Conservation (phyloP, 1,140 invertebrate species). For the Atta colombica region DNA sequence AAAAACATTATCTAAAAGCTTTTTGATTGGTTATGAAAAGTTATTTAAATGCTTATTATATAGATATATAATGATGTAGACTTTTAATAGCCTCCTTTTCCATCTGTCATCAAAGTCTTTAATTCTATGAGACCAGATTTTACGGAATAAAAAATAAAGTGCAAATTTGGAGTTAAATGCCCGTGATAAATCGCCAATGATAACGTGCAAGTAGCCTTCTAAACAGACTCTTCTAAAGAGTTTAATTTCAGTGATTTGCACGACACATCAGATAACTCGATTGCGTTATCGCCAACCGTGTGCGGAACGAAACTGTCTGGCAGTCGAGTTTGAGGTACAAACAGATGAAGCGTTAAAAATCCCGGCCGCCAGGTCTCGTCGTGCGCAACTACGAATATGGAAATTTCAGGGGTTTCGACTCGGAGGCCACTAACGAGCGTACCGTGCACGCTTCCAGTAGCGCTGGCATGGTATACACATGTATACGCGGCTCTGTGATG, state of each 20-base stretch:
- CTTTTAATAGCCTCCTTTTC: too few species aligned
- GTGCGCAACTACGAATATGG: constrained; percentile 46
- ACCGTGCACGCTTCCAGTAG: constrained; percentile 53
- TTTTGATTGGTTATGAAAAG: too few species aligned
- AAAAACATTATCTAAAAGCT: too few species aligned
- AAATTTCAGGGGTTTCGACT: constrained; percentile 60
- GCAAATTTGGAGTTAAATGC: constrained; percentile 5
- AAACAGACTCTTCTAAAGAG: not conserved
- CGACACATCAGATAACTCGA: constrained; percentile 54
- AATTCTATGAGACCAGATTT: not conserved
- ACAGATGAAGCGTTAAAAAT: constrained; percentile 64
- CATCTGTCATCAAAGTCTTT: too few species aligned
- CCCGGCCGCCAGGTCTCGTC: constrained; percentile 18
- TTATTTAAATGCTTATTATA: too few species aligned
- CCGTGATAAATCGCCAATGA: not conserved
- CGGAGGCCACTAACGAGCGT: constrained; percentile 52
- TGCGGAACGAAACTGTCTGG: constrained; percentile 25
- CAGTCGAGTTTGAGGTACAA: constrained; percentile 38
- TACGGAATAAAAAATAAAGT: not conserved
- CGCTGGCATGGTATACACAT: not conserved
- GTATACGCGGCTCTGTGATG: constrained; percentile 6
- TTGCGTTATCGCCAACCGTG: constrained; percentile 18
- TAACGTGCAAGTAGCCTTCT: not conserved
- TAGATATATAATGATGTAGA: too few species aligned
- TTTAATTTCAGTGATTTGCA: constrained; percentile 48